phyloP scores from a whole-genome alignment of 2,113 vertebrate species.

The Leucoraja erinaceus region DNA sequence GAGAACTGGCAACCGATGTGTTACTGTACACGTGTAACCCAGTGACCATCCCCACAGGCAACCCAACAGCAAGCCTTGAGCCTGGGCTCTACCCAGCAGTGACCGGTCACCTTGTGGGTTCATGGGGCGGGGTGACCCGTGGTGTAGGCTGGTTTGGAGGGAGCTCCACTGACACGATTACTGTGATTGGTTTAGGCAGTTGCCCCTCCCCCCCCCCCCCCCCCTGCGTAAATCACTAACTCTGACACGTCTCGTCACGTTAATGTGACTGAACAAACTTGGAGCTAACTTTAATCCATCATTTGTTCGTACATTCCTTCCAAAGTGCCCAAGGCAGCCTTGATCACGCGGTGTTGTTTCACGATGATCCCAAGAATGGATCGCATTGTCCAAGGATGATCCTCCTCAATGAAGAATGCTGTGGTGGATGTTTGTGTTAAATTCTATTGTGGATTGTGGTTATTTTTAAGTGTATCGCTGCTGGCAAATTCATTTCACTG shows the following conservation, averaged over 20 bases:
- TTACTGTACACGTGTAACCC: no score
- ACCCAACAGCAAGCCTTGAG: not conserved
- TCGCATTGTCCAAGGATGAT: not conserved
- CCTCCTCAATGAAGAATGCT: no score
- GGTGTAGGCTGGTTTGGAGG: not conserved
- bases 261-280: not conserved
- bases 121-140: no score
- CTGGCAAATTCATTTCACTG: no score
- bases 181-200: not conserved
- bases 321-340: not conserved
- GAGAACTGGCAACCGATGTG: not conserved
- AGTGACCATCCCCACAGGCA: not conserved
- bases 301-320: not conserved
- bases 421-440: no score
- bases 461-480: no score
- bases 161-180: not conserved
- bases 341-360: not conserved
- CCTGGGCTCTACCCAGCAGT: not conserved
- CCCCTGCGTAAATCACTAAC: not conserved
- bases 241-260: not conserved
- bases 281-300: not conserved
- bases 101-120: not conserved
- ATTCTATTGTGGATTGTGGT: no score
- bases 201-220: no score
- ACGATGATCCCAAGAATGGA: not conserved